Conservation (phyloP, 2,797 vertebrate genomes). For the Pseudochromis fuscus region DNA sequence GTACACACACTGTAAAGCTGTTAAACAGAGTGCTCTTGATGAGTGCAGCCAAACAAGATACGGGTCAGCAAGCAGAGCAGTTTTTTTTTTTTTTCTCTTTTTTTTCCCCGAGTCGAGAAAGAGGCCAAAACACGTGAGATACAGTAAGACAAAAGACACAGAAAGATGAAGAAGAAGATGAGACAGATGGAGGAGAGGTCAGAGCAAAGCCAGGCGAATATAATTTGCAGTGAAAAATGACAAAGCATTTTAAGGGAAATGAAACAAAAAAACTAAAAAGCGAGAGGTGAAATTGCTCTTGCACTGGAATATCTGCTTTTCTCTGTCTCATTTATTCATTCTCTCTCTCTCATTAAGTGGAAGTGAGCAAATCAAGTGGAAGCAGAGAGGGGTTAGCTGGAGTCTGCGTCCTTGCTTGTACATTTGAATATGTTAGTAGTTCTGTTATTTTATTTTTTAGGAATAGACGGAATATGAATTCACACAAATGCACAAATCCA, state of each 20-base stretch:
- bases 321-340: not conserved
- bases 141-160: not conserved
- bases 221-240: constrained; percentile 10
- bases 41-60: constrained; percentile 39
- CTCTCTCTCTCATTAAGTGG: constrained; percentile 3
- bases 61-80: constrained; percentile 25
- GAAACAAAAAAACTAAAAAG: not conserved
- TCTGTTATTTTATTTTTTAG: not conserved
- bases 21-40: constrained; percentile 42
- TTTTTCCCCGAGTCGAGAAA: constrained; percentile 20
- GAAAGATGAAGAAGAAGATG: not conserved
- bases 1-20: constrained; percentile 9
- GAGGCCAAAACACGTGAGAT: not conserved
- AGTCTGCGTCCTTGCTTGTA: not conserved
- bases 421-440: not conserved
- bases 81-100: constrained; percentile 38
- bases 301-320: not conserved
- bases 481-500: constrained; percentile 9
- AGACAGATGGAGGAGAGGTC: not conserved
- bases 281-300: not conserved
- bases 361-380: not conserved
- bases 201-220: constrained; percentile 4
- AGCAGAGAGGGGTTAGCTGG: not conserved
- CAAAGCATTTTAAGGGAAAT: constrained; percentile 10
- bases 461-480: constrained; percentile 2